Percentiles rank a stretch among this genome's conserved stretches.
Conservation (phyloP, 2,113 vertebrate species). For the Stegastes partitus region DNA sequence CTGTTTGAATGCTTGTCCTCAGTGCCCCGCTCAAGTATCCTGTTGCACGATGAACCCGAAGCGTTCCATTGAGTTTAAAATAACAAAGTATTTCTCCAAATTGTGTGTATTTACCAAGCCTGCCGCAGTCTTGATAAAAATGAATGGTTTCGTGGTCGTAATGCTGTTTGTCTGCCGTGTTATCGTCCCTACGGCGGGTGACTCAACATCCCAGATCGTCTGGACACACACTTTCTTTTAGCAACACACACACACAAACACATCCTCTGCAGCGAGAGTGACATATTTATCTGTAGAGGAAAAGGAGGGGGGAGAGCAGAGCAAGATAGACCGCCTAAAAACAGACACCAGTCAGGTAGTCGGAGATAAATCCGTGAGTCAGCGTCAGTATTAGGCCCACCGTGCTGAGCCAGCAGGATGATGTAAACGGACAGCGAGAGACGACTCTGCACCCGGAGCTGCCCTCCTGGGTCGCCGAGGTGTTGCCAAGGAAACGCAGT, state of each 20-base stretch:
- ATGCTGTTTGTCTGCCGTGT: slow-evolving; percentile 29
- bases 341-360: slow-evolving; percentile 72
- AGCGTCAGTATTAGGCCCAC: slow-evolving; percentile 15
- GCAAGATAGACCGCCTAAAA: slow-evolving; percentile 70
- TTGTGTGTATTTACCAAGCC: background rate
- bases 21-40: background rate
- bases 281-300: slow-evolving; percentile 76
- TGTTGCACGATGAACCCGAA: background rate
- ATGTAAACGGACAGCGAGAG: slow-evolving; percentile 26
- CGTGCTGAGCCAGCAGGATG: slow-evolving; percentile 27
- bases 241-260: slow-evolving; percentile 19
- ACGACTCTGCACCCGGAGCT: background rate
- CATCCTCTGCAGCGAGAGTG: slow-evolving; percentile 55
- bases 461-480: background rate
- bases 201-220: slow-evolving; percentile 46
- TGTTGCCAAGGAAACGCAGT: slow-evolving; percentile 8
- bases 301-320: slow-evolving; percentile 70
- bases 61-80: background rate
- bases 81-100: background rate
- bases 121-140: slow-evolving; percentile 2
- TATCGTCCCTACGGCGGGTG: slow-evolving; percentile 42
- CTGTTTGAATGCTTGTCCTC: slow-evolving; percentile 7
- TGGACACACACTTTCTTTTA: slow-evolving; percentile 28
- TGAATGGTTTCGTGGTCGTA: background rate
- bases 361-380: slow-evolving; percentile 60